Percentiles rank a stretch among this genome's conserved stretches.
Evolutionary conservation across 2,797 vertebrate genomes (phyloP).

Genomic region (Rachycentron canadum): DNA sequence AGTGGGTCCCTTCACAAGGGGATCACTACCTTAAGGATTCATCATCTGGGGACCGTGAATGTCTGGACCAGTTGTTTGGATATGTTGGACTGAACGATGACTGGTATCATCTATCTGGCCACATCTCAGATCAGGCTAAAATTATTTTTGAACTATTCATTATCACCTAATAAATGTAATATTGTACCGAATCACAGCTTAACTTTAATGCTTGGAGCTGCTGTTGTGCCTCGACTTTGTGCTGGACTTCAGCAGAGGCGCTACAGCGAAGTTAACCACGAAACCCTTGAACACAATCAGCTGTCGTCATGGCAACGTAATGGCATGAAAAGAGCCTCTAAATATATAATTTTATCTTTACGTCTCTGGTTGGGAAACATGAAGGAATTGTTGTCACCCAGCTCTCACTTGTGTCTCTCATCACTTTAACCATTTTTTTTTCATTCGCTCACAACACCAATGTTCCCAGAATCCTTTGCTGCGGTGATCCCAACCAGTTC

Average conservation of each 20-base stretch:
- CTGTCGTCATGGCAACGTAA: background rate
- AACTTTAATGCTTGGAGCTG: background rate
- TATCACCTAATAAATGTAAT: too few relatives aligned
- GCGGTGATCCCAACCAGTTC: conserved; percentile 30
- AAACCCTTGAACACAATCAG: background rate
- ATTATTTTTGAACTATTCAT: too few relatives aligned
- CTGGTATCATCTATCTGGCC: too few relatives aligned
- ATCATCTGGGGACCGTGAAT: too few relatives aligned
- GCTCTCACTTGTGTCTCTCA: background rate
- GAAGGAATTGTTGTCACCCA: background rate
- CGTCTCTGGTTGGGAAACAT: background rate
- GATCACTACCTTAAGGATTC: too few relatives aligned
- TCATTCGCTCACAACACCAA: conserved; percentile 8
- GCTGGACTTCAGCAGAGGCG: background rate
- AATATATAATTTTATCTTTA: background rate
- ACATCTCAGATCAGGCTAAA: too few relatives aligned
- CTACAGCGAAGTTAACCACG: too few relatives aligned
- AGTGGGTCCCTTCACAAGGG: too few relatives aligned
- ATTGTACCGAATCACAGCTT: background rate
- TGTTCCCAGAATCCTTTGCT: conserved; percentile 56
- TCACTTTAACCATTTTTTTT: background rate
- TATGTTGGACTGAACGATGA: too few relatives aligned
- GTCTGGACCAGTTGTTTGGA: too few relatives aligned
- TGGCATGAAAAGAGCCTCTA: background rate
- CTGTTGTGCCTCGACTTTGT: background rate